phyloP scores from a whole-genome alignment of 2,888 invertebrate genomes.

The Alentia gelatinosa region DNA sequence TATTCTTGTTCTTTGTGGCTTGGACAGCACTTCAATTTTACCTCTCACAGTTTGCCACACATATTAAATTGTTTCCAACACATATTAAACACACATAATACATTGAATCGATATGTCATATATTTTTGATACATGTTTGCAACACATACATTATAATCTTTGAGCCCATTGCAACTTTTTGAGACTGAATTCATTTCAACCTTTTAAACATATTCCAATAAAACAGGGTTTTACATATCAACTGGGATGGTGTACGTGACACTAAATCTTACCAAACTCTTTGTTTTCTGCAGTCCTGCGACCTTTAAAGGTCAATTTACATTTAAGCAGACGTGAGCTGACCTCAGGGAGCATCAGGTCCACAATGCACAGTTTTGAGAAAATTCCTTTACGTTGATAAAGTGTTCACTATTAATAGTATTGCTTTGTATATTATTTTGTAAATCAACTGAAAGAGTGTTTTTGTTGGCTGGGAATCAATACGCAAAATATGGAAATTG shows the following conservation, averaged over 20 bases:
- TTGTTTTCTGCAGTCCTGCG: conserved; percentile 30
- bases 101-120: too few relatives aligned
- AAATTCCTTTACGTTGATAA: background rate
- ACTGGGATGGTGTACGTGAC: background rate
- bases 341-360: conserved; percentile 14
- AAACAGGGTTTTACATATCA: too few relatives aligned
- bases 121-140: too few relatives aligned
- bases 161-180: too few relatives aligned
- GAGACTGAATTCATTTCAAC: too few relatives aligned
- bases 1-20: background rate
- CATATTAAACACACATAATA: too few relatives aligned
- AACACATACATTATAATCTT: too few relatives aligned
- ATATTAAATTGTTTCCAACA: background rate
- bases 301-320: conserved; percentile 14
- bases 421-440: background rate
- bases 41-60: background rate
- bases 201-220: too few relatives aligned
- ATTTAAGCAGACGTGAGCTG: conserved; percentile 38
- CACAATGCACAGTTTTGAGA: background rate
- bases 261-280: background rate
- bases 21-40: background rate
- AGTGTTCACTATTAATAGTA: background rate
- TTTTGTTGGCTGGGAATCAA: background rate
- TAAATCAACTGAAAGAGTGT: background rate
- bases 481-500: background rate